Conservation (phyloP, 2,113 vertebrate genomes). For the Oncorhynchus mykiss region DNA sequence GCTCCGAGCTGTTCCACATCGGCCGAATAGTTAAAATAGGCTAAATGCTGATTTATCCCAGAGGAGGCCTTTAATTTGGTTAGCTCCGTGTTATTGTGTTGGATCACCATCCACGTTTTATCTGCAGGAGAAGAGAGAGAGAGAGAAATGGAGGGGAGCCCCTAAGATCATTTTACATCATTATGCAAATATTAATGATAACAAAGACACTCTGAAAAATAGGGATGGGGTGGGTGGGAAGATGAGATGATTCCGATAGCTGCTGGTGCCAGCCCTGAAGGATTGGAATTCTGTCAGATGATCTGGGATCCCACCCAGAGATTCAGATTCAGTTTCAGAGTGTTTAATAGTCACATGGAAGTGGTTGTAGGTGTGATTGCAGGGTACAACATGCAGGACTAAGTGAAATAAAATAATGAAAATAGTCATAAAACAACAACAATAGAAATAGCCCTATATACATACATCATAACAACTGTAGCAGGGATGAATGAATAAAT, state of each 20-base stretch:
- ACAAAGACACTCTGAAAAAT: background rate
- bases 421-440: no score
- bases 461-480: no score
- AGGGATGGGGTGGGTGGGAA: background rate
- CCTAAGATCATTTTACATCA: conserved; percentile 18
- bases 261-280: background rate
- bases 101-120: conserved; percentile 85
- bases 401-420: no score
- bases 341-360: no score
- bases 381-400: no score
- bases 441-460: no score
- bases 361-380: no score
- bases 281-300: background rate
- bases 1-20: conserved; percentile 83
- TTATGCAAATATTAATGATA: conserved; percentile 32
- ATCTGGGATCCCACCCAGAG: background rate
- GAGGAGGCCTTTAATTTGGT: conserved; percentile 78
- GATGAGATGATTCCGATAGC: conserved; percentile 27
- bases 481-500: no score
- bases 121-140: conserved; percentile 52
- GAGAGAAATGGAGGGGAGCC: background rate
- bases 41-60: conserved; percentile 70
- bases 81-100: conserved; percentile 88
- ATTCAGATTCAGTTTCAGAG: no score
- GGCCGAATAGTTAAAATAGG: conserved; percentile 83